Evolutionary conservation across 2,797 vertebrate genomes (phyloP), one percentile per base, ranked within the genome.

Genomic region (Pampus argenteus): DNA sequence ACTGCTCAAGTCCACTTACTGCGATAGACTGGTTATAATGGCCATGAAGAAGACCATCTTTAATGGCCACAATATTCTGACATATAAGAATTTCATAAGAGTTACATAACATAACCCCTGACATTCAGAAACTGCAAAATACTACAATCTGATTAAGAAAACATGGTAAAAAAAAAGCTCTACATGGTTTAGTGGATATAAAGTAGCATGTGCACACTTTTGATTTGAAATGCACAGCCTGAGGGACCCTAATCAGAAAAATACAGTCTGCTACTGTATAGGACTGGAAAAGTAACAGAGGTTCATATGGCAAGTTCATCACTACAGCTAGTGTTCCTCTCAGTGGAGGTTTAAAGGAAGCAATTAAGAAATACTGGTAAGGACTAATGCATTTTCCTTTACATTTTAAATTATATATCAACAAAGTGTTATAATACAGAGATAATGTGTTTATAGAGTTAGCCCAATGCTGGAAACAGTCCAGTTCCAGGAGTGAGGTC

Each of bases 361-460:
- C 60, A 38, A 29, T 64, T 82, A 50, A 88, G 79, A 87, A 71
- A 86, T 61, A 86, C 68, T 57, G 48, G 28, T 72, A 49, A 75
- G 74, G 64, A 85, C 59, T 78, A 83, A 86, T 56, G 56, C 10
- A 48, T 74, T 83, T 79, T 83, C 57, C 74, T 87, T 87, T 89
- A 90, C 66, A 88, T 77, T 76, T 74, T 45, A 91, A 91, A 91
- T 84, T 44, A 89, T 84, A 90, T 84, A 89, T 89, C 76, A 90
- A 89, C 81, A 84, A 89, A 89, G 75, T 81, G 78, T 87, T 89
- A 88, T 78, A 79, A 88, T 87, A 92, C 87, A 92, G 71, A 86
- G 76, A 80, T 82, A 74, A 82, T 78, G 66, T 68, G 72, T 87
- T 84, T 89, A 90, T 77, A 81, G 71, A 78, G 65, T 71, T 48